These are phyloP conservation scores for Hippoglossus stenolepis DNA, from an alignment of 2,113 vertebrate species.

Conservation along the genomic window DNA sequence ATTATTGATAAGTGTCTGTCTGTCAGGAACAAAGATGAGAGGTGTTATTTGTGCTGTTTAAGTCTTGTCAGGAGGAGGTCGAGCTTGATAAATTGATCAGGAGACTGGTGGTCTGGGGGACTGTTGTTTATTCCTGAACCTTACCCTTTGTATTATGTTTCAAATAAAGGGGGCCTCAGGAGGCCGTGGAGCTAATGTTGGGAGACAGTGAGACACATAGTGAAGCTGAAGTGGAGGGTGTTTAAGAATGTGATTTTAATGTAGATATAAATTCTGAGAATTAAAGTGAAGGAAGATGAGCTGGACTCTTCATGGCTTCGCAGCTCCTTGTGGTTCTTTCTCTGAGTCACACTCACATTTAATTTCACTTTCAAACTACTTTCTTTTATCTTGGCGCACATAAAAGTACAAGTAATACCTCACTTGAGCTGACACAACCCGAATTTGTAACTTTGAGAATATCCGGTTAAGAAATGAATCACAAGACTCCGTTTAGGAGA, in stretches of 20 bases:
- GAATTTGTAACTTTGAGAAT: conserved; percentile 7
- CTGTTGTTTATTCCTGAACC: too few species aligned
- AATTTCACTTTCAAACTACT: neutral
- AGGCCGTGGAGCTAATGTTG: neutral
- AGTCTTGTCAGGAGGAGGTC: neutral
- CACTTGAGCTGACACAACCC: neutral
- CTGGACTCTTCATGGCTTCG: neutral
- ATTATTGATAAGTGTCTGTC: neutral
- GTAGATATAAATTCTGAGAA: neutral
- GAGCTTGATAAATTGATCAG: neutral
- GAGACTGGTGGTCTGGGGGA: too few species aligned
- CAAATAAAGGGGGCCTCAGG: too few species aligned
- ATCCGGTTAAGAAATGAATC: conserved; percentile 1
- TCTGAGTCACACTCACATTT: neutral
- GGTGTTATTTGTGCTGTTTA: neutral
- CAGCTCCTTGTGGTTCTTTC: neutral
- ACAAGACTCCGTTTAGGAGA: neutral
- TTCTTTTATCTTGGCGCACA: neutral
- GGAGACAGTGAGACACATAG: neutral
- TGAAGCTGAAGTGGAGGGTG: too few species aligned
- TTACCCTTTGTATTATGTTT: too few species aligned
- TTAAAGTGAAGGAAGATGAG: neutral
- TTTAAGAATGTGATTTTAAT: neutral
- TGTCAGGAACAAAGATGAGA: neutral
- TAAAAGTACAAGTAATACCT: neutral